Base-by-base conservation (phyloP, 1,140 invertebrate genomes). In the Nymphalis io region DNA sequence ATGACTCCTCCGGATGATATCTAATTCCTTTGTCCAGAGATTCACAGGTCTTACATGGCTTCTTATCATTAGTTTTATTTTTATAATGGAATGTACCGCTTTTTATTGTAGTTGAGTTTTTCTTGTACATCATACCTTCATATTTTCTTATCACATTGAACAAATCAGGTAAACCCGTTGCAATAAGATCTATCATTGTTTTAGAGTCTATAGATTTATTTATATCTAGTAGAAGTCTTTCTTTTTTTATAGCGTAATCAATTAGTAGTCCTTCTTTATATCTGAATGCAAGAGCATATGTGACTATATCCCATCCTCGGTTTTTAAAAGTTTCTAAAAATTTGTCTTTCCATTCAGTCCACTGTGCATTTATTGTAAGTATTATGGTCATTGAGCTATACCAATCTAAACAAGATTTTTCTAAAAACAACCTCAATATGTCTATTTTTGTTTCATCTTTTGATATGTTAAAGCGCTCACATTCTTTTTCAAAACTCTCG, bases 211-310 rank as follows among this genome's bases (percentile, higher is more conserved):
- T 69, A 23, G 39, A 69, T 10, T 46, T 69, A n/a, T 27, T 69
- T 12, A 69, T 69, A 18, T 55, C 67, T 18, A 62, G 23, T 15
- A 69, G 23, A 15, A 69, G 53, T n/a, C 48, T 69, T 57, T 69
- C 60, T 62, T 69, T 69, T 33, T 69, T 58, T 62, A 69, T 20
- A 18, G 67, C 60, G 62, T 69, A 62, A 15, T 69, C 59, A 12
- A 69, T 11, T 18, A 69, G 55, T 44, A 33, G 57, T 16, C 67
- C 67, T 18, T 69, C 38, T 8, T 27, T 69, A 44, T 69, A 62
- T 57, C 23, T 62, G 40, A 62, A 63, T 58, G 23, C 62, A 15
- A 69, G 12, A 11, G 59, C 60, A 57, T 62, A 69, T 6, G 39
- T 62, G 6, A 69, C 39, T 38, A 46, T 48, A 39, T 8, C 42